Conservation (phyloP, 2,888 invertebrate species). For the Oxycera nigricornis region DNA sequence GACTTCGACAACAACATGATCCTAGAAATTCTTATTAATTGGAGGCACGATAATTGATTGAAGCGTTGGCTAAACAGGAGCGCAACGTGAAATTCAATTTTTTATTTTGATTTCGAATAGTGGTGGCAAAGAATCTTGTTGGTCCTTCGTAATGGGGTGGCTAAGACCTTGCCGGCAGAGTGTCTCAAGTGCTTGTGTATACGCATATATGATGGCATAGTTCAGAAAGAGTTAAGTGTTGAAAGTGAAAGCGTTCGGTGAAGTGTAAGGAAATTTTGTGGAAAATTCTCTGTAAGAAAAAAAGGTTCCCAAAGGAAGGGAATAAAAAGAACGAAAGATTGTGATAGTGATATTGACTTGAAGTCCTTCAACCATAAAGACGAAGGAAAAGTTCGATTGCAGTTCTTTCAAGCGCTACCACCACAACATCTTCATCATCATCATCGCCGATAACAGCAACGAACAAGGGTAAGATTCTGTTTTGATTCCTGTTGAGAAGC, state of each 20-base stretch:
- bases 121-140: not conserved
- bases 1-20: not conserved
- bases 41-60: conserved; percentile 10
- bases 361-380: not conserved
- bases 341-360: not conserved
- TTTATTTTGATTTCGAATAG: not conserved
- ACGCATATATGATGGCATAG: not conserved
- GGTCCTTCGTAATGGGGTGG: not conserved
- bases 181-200: conserved; percentile 19
- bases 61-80: conserved; percentile 14
- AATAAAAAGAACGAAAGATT: not conserved
- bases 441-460: not conserved
- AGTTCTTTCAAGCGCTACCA: not conserved
- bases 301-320: not conserved
- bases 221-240: not conserved
- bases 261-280: not conserved
- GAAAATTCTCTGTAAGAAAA: not conserved
- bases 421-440: not conserved
- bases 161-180: not conserved
- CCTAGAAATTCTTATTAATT: conserved; percentile 18
- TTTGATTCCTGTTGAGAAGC: conserved; percentile 12
- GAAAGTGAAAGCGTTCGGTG: not conserved
- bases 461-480: conserved; percentile 25
- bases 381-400: not conserved
- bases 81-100: conserved; percentile 25